These are phyloP conservation scores for Agonopterix heracliana DNA, from an alignment of 2,888 invertebrate species.

Conservation along the genomic window DNA sequence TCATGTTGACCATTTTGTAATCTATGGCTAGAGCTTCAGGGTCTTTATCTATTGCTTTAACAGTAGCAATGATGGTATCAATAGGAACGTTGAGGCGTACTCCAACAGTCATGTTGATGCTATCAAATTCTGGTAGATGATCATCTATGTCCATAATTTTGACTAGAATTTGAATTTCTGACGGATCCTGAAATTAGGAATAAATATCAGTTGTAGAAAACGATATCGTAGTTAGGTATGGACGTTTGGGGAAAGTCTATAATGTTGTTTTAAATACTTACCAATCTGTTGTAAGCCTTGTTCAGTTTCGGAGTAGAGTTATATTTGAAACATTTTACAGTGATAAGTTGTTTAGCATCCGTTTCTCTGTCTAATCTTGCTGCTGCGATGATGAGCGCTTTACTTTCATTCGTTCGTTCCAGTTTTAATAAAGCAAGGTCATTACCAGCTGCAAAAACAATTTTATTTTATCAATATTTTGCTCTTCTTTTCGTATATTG, in stretches of 20 bases:
- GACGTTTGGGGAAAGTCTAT: neutral
- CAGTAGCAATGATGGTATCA: constrained; percentile 80
- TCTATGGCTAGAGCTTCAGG: constrained; percentile 79
- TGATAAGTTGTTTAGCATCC: constrained; percentile 73
- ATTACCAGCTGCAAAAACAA: constrained; percentile 78
- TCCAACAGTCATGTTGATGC: constrained; percentile 80
- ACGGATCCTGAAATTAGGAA: constrained; percentile 73
- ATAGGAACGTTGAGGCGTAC: constrained; percentile 85
- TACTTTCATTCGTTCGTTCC: constrained; percentile 78
- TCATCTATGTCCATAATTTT: constrained; percentile 84
- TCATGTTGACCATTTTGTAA: constrained; percentile 78
- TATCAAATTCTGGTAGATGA: constrained; percentile 81
- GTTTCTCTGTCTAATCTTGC: constrained; percentile 81
- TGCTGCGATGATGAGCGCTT: constrained; percentile 77
- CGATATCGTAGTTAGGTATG: neutral
- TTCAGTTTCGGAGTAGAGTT: constrained; percentile 53
- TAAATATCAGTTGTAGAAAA: neutral
- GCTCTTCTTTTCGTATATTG: neutral
- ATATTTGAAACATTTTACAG: constrained; percentile 82
- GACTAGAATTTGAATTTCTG: constrained; percentile 80
- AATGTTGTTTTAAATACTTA: constrained; percentile 28
- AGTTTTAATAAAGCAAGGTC: constrained; percentile 79
- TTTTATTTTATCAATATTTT: neutral
- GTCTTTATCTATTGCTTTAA: constrained; percentile 82
- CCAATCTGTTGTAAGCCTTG: constrained; percentile 79